Percentiles rank a stretch among this genome's conserved stretches.
Conservation (phyloP, 2,888 invertebrate species). For the Amphipyra berbera region DNA sequence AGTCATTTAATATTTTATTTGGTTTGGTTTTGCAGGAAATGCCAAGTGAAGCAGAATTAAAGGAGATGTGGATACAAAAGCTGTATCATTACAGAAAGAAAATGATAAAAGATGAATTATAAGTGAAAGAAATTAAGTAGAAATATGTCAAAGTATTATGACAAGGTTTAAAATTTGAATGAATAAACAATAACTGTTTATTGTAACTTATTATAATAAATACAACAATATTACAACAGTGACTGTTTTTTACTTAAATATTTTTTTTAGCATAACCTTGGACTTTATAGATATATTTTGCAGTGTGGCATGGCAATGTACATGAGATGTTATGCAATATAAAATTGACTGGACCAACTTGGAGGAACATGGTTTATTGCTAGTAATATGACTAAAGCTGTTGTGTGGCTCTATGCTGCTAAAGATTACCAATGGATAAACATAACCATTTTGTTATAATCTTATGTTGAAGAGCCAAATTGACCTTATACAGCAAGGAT, state of each 20-base stretch:
- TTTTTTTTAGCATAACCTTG: background rate
- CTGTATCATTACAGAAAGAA: slow-evolving; percentile 91
- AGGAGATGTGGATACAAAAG: slow-evolving; percentile 94
- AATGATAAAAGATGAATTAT: slow-evolving; percentile 87
- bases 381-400: background rate
- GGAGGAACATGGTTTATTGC: background rate
- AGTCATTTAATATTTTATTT: too few relatives aligned
- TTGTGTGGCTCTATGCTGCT: background rate
- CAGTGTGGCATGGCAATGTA: too few relatives aligned
- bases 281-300: background rate
- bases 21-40: slow-evolving; percentile 91
- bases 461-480: background rate
- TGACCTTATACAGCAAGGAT: background rate
- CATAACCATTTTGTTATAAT: background rate
- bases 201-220: slow-evolving; percentile 51
- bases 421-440: background rate
- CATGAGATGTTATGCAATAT: slow-evolving; percentile 3
- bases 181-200: slow-evolving; percentile 42
- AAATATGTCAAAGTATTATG: background rate
- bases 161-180: slow-evolving; percentile 7
- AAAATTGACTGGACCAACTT: background rate
- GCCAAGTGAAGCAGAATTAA: slow-evolving; percentile 91
- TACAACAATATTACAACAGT: slow-evolving; percentile 17
- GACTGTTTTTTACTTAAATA: slow-evolving; percentile 4
- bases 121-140: slow-evolving; percentile 35